Evolutionary conservation across 2,797 vertebrate species (phyloP), one percentile per base, ranked within the genome.

Genomic region (Myotis pilosus): DNA sequence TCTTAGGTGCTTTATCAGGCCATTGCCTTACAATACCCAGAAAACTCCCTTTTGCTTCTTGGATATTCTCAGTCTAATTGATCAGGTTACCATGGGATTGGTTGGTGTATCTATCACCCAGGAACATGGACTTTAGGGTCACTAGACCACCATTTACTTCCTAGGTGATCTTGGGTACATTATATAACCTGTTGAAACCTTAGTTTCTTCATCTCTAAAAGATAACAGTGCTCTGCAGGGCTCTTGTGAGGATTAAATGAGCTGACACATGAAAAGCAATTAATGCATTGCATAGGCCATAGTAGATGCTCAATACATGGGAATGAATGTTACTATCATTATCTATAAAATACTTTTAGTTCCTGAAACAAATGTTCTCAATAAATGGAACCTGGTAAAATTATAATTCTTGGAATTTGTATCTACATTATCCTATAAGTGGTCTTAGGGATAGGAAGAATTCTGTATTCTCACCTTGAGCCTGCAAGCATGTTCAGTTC

Each of bases 401-500:
- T 41, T 60, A 36, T 47, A 88, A 89, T 71, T 78, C 25, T 89
- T 89, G 16, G 28, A 75, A 79, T 80, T 71, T 6, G 3, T 49
- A 33, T 66, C 23, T 79, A 20, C 57, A n/a, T 69, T 57, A 53
- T 68, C 66, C 71, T 78, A n/a, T 11, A 23, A n/a, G 17, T 33
- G 38, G 71, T 85, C 44, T 90, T 64, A 90, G 6, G 57, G 25
- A 49, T 38, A 85, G 57, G 30, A 51, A 81, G 30, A 76, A 72
- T 93, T 89, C 51, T 57, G 47, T 57, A 87, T 95, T 93, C 53
- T 87, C 23, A 72, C 13, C 64, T 55, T 90, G 84, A 93, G 60
- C 33, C 38, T 95, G 93, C 36, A 74, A 89, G 44, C 53, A 64
- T 60, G 0, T 53, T 72, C 72, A 87, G 41, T 23, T 95, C 28